A percentile compares a stretch with the other conserved stretches of the same genome.
phyloP scores from a whole-genome alignment of 2,888 invertebrate genomes.

The Crematogaster levior region DNA sequence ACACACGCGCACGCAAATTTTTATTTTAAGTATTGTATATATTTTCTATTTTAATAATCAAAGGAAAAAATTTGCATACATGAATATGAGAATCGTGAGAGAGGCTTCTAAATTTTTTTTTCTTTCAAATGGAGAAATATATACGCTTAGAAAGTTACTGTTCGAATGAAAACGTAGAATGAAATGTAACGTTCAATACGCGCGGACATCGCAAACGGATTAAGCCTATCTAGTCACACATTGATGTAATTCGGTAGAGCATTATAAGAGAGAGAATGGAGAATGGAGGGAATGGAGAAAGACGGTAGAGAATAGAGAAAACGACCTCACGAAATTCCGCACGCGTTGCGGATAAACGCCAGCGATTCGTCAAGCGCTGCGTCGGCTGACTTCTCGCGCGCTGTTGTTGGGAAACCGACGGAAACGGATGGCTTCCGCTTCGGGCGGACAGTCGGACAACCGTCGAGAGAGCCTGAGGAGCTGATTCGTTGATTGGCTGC shows the following conservation, averaged over 20 bases:
- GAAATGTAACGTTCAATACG: constrained; percentile 11
- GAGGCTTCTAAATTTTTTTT: neutral
- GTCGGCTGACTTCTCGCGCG: constrained; percentile 46
- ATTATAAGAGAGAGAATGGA: neutral
- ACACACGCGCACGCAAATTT: no score
- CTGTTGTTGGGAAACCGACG: constrained; percentile 63
- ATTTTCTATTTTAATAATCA: neutral
- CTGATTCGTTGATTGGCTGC: constrained; percentile 75
- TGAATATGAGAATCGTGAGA: neutral
- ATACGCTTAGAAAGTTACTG: neutral
- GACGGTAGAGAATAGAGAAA: constrained; percentile 12
- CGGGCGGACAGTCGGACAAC: constrained; percentile 71
- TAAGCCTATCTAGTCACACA: constrained; percentile 5
- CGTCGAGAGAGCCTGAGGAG: constrained; percentile 66
- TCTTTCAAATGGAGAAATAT: neutral
- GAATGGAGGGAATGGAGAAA: neutral
- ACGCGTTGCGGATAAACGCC: constrained; percentile 50
- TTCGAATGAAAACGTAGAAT: constrained; percentile 12
- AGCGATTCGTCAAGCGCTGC: constrained; percentile 42
- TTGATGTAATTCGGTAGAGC: constrained; percentile 38
- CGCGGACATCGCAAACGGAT: neutral
- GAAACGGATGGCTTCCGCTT: constrained; percentile 74
- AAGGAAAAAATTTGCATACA: neutral
- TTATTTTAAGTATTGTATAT: no score
- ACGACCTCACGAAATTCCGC: constrained; percentile 39